Percentiles rank a stretch among this genome's conserved stretches.
Conservation (phyloP, 2,113 vertebrate genomes). For the Heterocephalus glaber region DNA sequence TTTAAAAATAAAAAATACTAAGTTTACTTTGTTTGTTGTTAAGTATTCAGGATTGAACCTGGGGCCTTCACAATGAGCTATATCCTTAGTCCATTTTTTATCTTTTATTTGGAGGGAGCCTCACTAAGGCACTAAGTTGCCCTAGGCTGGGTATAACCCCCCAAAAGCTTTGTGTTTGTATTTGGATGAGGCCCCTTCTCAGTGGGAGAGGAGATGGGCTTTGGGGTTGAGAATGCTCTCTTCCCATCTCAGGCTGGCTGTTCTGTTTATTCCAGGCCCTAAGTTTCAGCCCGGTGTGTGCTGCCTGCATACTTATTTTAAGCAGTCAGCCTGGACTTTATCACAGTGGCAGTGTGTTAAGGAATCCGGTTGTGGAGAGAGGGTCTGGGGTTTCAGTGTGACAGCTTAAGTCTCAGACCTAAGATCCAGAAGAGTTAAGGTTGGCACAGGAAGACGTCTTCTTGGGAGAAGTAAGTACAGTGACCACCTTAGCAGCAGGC, state of each 20-base stretch:
- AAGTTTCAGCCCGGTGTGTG: constrained; percentile 11
- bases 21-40: background rate
- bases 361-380: background rate
- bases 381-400: background rate
- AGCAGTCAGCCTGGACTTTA: constrained; percentile 54
- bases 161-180: background rate
- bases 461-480: background rate
- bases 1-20: background rate
- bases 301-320: constrained; percentile 45
- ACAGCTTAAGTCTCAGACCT: background rate
- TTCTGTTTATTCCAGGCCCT: background rate
- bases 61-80: too few relatives aligned
- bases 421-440: background rate
- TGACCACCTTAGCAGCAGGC: background rate
- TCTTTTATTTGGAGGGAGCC: background rate
- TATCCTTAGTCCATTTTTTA: too few relatives aligned
- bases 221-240: background rate
- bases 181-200: background rate
- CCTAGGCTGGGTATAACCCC: too few relatives aligned
- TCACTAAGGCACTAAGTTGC: background rate
- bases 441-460: background rate
- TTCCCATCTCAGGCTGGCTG: background rate
- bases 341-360: constrained; percentile 36
- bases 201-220: background rate
- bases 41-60: background rate